Conservation (phyloP, 2,113 vertebrate genomes). For the Sigmodon hispidus region DNA sequence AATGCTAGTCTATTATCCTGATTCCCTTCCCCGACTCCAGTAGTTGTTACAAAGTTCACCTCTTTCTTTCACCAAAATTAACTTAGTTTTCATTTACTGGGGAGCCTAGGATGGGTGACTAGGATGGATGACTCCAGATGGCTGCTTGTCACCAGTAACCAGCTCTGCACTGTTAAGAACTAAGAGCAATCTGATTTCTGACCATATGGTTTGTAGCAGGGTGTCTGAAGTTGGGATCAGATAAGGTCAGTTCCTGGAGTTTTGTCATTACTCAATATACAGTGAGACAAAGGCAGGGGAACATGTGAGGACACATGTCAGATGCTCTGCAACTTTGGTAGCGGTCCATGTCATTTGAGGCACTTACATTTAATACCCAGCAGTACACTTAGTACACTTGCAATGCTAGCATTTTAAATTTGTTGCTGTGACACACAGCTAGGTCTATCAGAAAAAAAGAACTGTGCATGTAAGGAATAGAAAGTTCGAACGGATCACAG, state of each 20-base stretch:
- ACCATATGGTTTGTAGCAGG: not conserved
- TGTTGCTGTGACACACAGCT: not conserved
- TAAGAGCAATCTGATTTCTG: not conserved
- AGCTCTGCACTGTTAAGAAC: not conserved
- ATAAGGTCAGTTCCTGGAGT: not conserved
- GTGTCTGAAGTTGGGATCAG: not conserved
- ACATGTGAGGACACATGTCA: not conserved
- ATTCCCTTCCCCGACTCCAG: not conserved
- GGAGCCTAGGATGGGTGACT: not conserved
- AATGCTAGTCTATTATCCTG: not conserved
- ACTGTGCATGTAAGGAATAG: not conserved
- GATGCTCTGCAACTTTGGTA: not conserved
- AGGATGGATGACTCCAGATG: not conserved
- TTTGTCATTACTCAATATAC: not conserved
- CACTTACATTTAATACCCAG: not conserved
- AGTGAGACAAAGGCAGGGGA: not conserved
- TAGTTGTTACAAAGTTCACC: not conserved
- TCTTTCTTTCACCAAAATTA: not conserved
- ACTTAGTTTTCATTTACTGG: not conserved
- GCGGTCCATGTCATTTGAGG: not conserved
- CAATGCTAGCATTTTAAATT: not conserved
- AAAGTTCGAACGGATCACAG: fast-evolving
- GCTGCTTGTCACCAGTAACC: not conserved
- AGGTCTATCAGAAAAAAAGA: fast-evolving
- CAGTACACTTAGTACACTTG: not conserved